A percentile compares a stretch with the other conserved stretches of the same genome.
These are phyloP conservation scores for Tangachromis dhanisi DNA, from an alignment of 2,113 vertebrate genomes.

Conservation along the genomic window DNA sequence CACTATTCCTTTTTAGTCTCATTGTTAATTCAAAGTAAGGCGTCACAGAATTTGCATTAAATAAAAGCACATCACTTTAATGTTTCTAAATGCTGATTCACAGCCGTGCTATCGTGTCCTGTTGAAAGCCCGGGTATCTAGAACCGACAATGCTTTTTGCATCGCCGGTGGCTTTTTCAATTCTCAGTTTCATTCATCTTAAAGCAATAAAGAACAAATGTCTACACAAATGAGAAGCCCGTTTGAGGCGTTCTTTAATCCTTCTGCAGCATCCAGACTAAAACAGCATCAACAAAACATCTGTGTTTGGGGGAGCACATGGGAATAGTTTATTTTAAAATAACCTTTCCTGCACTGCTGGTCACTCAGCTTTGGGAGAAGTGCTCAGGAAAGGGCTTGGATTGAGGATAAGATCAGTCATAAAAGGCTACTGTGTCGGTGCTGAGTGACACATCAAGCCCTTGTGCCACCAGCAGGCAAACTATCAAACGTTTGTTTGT, in stretches of 20 bases:
- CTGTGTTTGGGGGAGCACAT: not conserved
- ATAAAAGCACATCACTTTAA: not conserved
- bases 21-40: not conserved
- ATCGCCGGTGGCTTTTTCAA: not conserved
- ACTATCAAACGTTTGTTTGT: conserved; percentile 34
- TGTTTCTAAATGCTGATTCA: not conserved
- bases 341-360: conserved; percentile 5
- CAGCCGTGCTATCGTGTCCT: fast-evolving
- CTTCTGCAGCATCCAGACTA: not conserved
- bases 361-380: conserved; percentile 1
- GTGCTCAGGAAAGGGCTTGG: conserved; percentile 46
- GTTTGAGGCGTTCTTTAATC: not conserved
- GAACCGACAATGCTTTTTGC: not conserved
- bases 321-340: conserved; percentile 24
- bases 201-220: not conserved
- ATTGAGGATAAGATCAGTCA: conserved; percentile 40
- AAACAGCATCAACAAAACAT: conserved; percentile 10
- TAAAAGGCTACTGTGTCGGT: conserved; percentile 26
- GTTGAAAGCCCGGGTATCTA: not conserved
- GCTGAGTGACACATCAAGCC: conserved; percentile 49
- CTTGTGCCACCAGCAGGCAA: conserved; percentile 7
- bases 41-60: not conserved
- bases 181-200: not conserved
- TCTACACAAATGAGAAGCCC: not conserved
- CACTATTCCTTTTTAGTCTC: not conserved